Conservation (phyloP, 2,113 vertebrate genomes). For the Gasterosteus nipponicus region DNA sequence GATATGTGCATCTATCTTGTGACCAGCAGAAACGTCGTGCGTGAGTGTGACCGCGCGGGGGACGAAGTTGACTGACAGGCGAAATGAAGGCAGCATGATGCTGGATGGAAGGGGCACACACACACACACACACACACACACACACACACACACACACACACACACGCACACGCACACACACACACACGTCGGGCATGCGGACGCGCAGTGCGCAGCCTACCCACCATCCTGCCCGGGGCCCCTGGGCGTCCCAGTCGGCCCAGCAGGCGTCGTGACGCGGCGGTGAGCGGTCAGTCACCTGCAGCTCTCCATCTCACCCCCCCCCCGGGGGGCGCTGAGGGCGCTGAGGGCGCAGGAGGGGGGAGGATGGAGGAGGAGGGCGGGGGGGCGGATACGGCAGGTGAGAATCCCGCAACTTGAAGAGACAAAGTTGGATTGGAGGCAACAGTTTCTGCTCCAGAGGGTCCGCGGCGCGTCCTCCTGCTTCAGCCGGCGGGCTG, state of each 20-base stretch:
- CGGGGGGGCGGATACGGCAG: neutral
- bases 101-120: neutral
- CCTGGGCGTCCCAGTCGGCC: conserved; percentile 39
- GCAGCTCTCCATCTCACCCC: conserved; percentile 67
- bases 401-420: conserved; percentile 43
- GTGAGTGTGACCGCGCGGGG: neutral
- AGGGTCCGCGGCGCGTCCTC: conserved; percentile 20
- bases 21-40: conserved; percentile 5
- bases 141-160: too few relatives aligned
- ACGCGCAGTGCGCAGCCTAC: conserved; percentile 48
- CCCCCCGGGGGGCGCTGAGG: conserved; percentile 13
- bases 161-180: too few relatives aligned
- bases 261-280: conserved; percentile 40
- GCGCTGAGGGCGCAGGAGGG: conserved; percentile 22
- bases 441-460: conserved; percentile 44
- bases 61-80: conserved; percentile 24
- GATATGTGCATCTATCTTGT: conserved; percentile 27
- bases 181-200: conserved; percentile 11
- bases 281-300: conserved; percentile 68
- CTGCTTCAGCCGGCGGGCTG: conserved; percentile 16
- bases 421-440: conserved; percentile 62
- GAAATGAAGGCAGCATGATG: conserved; percentile 5
- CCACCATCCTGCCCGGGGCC: conserved; percentile 70
- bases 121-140: neutral
- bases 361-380: conserved; percentile 1